Percentiles rank a stretch among this genome's conserved stretches.
These are phyloP conservation scores for Temnothorax unifasciatus DNA, from an alignment of 2,888 invertebrate genomes.

Conservation along the genomic window DNA sequence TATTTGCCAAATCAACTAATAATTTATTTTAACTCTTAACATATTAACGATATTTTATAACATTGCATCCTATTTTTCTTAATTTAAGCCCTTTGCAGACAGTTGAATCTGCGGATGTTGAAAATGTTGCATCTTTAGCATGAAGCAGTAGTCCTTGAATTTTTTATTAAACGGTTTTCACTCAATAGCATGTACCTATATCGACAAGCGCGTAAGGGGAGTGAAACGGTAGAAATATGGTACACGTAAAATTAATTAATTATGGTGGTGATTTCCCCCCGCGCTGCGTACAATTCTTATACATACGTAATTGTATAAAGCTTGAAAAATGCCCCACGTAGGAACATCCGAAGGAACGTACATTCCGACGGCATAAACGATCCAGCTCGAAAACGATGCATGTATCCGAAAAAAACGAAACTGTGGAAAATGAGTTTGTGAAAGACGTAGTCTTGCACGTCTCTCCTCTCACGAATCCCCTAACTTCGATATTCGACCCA, in stretches of 20 bases:
- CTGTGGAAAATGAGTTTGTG: conserved; percentile 70
- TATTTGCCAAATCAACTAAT: conserved; percentile 3
- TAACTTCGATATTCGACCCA: conserved; percentile 65
- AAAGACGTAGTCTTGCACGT: conserved; percentile 69
- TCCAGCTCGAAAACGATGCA: conserved; percentile 67
- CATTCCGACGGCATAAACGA: conserved; percentile 72
- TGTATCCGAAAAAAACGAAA: conserved; percentile 73
- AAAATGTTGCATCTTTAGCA: conserved; percentile 16
- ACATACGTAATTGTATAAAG: conserved; percentile 41
- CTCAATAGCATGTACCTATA: conserved; percentile 12
- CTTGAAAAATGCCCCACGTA: conserved; percentile 65
- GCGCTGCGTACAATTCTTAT: conserved; percentile 1
- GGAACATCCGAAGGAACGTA: conserved; percentile 70
- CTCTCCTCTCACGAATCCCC: conserved; percentile 67
- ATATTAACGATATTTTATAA: conserved; percentile 50
- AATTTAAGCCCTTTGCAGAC: conserved; percentile 13
- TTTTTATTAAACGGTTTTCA: neutral
- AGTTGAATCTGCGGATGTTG: conserved; percentile 4
- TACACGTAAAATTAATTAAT: conserved; percentile 22
- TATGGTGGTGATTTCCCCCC: conserved; percentile 2
- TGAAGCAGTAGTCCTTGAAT: neutral
- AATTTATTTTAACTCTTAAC: conserved; percentile 22
- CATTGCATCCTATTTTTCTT: conserved; percentile 11
- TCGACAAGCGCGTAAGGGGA: neutral
- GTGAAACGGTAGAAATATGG: neutral